Evolutionary conservation across 1,140 invertebrate genomes (phyloP).

Genomic region (Drosophila kepulauana): DNA sequence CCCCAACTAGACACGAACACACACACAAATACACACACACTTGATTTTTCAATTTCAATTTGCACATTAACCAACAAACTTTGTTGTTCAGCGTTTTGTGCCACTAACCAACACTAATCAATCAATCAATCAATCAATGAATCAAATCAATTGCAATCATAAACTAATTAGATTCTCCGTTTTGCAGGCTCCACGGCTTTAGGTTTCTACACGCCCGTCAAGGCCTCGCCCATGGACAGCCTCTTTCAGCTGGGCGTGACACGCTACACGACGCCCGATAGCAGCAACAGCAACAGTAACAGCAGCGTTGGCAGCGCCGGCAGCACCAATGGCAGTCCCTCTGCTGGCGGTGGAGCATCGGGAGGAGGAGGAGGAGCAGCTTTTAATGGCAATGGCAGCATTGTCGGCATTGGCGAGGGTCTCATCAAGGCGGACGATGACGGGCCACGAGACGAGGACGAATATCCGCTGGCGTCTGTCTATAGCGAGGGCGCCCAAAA

Average conservation of each 20-base stretch:
- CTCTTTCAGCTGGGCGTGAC: slow-evolving; percentile 89
- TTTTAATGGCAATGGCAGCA: slow-evolving; percentile 53
- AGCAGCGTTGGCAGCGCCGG: slow-evolving; percentile 30
- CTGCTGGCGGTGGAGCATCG: slow-evolving; percentile 28
- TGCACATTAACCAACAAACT: slow-evolving; percentile 24
- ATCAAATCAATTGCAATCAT: background rate
- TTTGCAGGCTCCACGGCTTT: slow-evolving; percentile 84
- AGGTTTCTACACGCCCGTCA: slow-evolving; percentile 88
- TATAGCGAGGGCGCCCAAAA: slow-evolving; percentile 88
- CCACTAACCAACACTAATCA: slow-evolving; percentile 29
- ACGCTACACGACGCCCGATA: slow-evolving; percentile 71
- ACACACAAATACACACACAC: slow-evolving; percentile 38
- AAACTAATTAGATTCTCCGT: slow-evolving; percentile 10
- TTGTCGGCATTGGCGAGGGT: slow-evolving; percentile 62
- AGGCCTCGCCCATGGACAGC: slow-evolving; percentile 86
- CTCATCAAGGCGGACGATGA: slow-evolving; percentile 48
- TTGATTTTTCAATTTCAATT: slow-evolving; percentile 22
- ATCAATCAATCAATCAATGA: background rate
- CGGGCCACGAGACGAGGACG: slow-evolving; percentile 46
- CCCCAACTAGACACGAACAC: slow-evolving; percentile 35
- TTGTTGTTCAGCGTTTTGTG: slow-evolving; percentile 21
- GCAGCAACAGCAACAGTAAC: slow-evolving; percentile 53
- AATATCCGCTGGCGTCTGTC: slow-evolving; percentile 86
- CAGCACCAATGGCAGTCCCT: slow-evolving; percentile 41
- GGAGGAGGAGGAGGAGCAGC: slow-evolving; percentile 4